Evolutionary conservation across 2,113 vertebrate species (phyloP).

Genomic region (Bothrops jararaca): DNA sequence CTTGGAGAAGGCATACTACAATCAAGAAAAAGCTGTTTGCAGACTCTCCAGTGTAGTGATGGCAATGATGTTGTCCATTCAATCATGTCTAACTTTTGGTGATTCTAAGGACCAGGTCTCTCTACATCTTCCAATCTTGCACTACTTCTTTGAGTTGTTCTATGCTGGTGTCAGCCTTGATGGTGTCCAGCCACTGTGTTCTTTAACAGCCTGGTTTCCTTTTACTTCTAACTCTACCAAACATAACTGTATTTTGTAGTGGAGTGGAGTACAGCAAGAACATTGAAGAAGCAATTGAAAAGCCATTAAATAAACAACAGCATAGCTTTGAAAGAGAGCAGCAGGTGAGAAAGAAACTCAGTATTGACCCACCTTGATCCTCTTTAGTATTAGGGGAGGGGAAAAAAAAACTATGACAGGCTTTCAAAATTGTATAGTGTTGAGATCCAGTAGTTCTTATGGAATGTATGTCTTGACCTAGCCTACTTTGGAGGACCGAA

Average conservation of each 20-base stretch:
- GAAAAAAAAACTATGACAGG: background rate
- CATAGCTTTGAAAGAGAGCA: background rate
- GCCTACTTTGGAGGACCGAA: background rate
- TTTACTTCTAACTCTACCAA: background rate
- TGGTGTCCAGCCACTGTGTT: no score
- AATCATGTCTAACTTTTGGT: no score
- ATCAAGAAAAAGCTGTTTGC: background rate
- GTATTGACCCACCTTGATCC: background rate
- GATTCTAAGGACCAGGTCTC: no score
- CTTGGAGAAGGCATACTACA: background rate
- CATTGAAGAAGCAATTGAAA: background rate
- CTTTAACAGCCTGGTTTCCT: no score
- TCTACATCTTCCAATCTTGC: no score
- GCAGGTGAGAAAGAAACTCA: background rate
- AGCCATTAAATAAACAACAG: background rate
- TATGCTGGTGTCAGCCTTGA: no score
- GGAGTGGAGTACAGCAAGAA: background rate
- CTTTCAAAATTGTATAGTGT: background rate
- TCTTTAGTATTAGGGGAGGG: background rate
- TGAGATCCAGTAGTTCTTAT: background rate
- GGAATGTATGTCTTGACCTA: background rate
- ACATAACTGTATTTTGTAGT: background rate
- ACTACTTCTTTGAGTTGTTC: no score
- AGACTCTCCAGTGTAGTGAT: background rate
- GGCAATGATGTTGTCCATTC: no score